Percentiles rank a stretch among this genome's conserved stretches.
Conservation (phyloP, 1,140 invertebrate species). For the Phymorhynchus buccinoides region DNA sequence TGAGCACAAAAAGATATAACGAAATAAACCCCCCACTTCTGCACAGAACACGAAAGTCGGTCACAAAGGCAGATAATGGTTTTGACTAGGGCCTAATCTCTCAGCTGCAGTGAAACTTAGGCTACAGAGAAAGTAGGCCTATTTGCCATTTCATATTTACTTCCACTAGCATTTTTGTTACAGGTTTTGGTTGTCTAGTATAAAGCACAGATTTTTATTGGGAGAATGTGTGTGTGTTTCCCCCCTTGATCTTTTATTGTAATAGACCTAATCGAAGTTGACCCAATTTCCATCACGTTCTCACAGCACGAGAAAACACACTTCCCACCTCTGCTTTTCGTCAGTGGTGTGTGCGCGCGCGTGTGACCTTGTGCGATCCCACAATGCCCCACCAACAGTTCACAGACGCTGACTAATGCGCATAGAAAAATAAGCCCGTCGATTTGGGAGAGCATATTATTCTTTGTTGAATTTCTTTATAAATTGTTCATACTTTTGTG, state of each 20-base stretch:
- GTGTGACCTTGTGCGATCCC: constrained; percentile 33
- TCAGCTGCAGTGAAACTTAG: no score
- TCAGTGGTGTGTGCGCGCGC: not conserved
- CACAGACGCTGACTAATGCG: constrained; percentile 24
- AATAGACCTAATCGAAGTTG: not conserved
- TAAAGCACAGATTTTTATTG: not conserved
- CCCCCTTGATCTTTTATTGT: not conserved
- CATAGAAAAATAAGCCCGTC: constrained; percentile 33
- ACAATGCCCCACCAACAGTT: constrained; percentile 30
- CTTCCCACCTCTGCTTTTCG: no score
- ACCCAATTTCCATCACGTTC: not conserved
- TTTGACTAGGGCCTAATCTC: no score
- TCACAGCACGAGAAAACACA: constrained; percentile 15
- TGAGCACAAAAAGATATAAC: no score
- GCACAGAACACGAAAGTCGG: no score
- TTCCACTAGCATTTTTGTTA: no score
- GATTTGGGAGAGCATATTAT: not conserved
- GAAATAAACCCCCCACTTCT: no score
- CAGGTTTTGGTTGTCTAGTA: not conserved
- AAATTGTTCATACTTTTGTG: not conserved
- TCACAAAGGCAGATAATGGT: no score
- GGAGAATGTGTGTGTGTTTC: not conserved
- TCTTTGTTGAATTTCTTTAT: not conserved
- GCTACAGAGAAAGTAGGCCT: no score
- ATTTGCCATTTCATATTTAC: no score